Conservation (phyloP, 2,113 vertebrate species). For the Siniperca knerii region DNA sequence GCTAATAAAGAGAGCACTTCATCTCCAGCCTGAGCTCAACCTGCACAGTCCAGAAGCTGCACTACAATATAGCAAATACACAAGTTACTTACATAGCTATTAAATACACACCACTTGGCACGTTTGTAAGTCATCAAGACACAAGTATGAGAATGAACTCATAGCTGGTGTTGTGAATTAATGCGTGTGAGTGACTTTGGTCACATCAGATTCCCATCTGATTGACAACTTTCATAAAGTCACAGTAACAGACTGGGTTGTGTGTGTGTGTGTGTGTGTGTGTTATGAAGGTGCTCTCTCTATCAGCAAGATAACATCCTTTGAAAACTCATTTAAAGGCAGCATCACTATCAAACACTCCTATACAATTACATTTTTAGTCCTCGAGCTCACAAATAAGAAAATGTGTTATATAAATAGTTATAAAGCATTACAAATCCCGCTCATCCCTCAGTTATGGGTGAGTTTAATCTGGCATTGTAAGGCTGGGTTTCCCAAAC, state of each 20-base stretch:
- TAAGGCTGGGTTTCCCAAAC: constrained; percentile 20
- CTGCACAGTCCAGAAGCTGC: constrained; percentile 37
- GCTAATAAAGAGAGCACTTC: constrained; percentile 31
- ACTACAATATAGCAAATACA: constrained; percentile 31
- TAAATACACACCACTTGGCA: constrained; percentile 19
- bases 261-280: constrained; percentile 25
- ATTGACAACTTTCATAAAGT: constrained; percentile 75
- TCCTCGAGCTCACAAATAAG: constrained; percentile 3
- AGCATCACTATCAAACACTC: constrained; percentile 52
- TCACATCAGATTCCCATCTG: constrained; percentile 85
- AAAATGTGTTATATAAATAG: constrained; percentile 20
- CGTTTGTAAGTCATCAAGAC: constrained; percentile 7
- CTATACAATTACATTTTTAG: constrained; percentile 11
- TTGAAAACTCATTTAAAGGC: constrained; percentile 8
- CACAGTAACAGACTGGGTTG: constrained; percentile 45
- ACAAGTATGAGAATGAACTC: constrained; percentile 46
- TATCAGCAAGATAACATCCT: constrained; percentile 1
- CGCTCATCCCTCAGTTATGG: background rate
- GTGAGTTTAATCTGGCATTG: constrained; percentile 24
- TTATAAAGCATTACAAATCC: constrained; percentile 23
- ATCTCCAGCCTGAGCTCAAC: constrained; percentile 52
- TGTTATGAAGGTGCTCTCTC: constrained; percentile 18
- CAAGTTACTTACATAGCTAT: constrained; percentile 5
- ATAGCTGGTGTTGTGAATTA: constrained; percentile 28
- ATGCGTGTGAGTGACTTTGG: constrained; percentile 70